Conservation (phyloP, 2,888 invertebrate species). For the Prostheceraeus crozeri region DNA sequence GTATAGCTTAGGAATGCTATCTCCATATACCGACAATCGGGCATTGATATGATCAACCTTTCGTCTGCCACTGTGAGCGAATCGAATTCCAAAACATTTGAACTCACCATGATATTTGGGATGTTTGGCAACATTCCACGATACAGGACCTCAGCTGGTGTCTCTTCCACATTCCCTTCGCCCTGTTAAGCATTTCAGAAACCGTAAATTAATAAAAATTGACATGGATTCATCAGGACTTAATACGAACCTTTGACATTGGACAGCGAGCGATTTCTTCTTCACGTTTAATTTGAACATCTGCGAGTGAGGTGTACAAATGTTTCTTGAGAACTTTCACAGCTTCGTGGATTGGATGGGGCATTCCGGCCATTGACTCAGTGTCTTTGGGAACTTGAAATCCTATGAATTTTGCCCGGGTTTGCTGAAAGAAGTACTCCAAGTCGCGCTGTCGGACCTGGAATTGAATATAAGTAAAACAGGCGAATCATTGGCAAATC, state of each 20-base stretch:
- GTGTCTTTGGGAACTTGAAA: slow-evolving; percentile 73
- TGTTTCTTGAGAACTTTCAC: slow-evolving; percentile 79
- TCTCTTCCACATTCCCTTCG: slow-evolving; percentile 60
- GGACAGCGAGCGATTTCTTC: slow-evolving; percentile 84
- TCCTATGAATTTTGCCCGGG: slow-evolving; percentile 87
- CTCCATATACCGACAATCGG: no score
- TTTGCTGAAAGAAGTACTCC: slow-evolving; percentile 79
- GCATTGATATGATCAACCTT: no score
- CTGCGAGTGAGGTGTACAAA: slow-evolving; percentile 83
- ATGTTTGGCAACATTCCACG: slow-evolving; percentile 87
- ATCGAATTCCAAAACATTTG: no score
- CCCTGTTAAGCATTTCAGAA: no score
- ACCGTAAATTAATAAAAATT: no score
- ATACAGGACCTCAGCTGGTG: slow-evolving; percentile 79
- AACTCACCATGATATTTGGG: slow-evolving; percentile 94
- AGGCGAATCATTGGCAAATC: no score
- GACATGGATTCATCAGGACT: neutral
- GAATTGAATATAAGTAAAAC: neutral
- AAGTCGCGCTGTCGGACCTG: slow-evolving; percentile 69
- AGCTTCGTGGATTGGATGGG: slow-evolving; percentile 91
- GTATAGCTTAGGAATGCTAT: no score
- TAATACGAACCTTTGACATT: slow-evolving; percentile 62
- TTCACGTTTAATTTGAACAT: slow-evolving; percentile 81
- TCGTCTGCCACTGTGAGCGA: no score
- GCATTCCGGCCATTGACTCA: slow-evolving; percentile 84